Conservation (phyloP, 1,140 invertebrate genomes). For the roundworm (Caenorhabditis elegans) region WBcel235 BX284602.5:5712501-5713000, state of each 20-base stretch:
- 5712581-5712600: not conserved
- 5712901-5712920: constrained; percentile 51
- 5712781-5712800: too few relatives aligned
- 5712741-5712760: too few relatives aligned
- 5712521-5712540: not conserved
- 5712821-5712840: not conserved
- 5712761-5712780: too few relatives aligned
- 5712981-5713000: not conserved
- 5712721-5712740: too few relatives aligned
- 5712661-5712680: constrained; percentile 2
- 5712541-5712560: constrained; percentile 1
- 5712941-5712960: constrained; percentile 52
- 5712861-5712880: constrained; percentile 3
- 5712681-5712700: not conserved
- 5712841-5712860: not conserved
- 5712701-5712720: not conserved
- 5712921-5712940: constrained; percentile 57
- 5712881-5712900: constrained; percentile 26
- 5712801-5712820: too few relatives aligned
- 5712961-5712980: constrained; percentile 19
- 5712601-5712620: not conserved
- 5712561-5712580: not conserved
- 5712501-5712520: not conserved
- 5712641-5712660: constrained; percentile 1
- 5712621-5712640: constrained; percentile 25